phyloP scores from a whole-genome alignment of 1,140 invertebrate genomes.

The Diorhabda elongata region DNA sequence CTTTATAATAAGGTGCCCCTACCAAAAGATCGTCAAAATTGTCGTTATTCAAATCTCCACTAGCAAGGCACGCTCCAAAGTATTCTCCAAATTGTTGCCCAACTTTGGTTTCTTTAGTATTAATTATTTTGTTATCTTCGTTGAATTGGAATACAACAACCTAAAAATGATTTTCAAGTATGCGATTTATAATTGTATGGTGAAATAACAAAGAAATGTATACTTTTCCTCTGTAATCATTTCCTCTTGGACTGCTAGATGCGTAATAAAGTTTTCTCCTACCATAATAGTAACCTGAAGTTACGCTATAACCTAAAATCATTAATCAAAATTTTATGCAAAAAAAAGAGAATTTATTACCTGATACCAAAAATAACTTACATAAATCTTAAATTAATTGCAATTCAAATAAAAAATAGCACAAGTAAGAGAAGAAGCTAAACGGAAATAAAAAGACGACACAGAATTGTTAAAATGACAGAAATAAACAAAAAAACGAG shows the following conservation, averaged over 20 bases:
- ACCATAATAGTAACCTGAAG: slow-evolving; percentile 50
- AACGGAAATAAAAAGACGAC: too few species aligned
- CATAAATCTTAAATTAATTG: too few species aligned
- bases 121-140: slow-evolving; percentile 23
- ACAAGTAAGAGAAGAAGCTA: too few species aligned
- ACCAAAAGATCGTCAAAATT: slow-evolving; percentile 62
- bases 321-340: neutral
- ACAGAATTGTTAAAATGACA: too few species aligned
- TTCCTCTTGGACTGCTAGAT: slow-evolving; percentile 33
- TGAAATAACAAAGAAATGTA: neutral
- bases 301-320: slow-evolving; percentile 52
- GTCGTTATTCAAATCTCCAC: slow-evolving; percentile 61
- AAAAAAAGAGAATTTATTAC: too few species aligned
- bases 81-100: slow-evolving; percentile 58
- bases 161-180: slow-evolving; percentile 11
- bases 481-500: too few species aligned
- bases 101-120: slow-evolving; percentile 35
- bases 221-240: slow-evolving; percentile 40
- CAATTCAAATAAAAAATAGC: too few species aligned
- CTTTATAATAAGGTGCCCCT: slow-evolving; percentile 59
- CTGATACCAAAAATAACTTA: too few species aligned
- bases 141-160: slow-evolving; percentile 46
- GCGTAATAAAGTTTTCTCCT: slow-evolving; percentile 45
- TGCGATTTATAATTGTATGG: neutral
- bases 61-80: slow-evolving; percentile 59